These are phyloP conservation scores for Ochropleura plecta DNA, from an alignment of 2,888 invertebrate genomes.

Conservation along the genomic window DNA sequence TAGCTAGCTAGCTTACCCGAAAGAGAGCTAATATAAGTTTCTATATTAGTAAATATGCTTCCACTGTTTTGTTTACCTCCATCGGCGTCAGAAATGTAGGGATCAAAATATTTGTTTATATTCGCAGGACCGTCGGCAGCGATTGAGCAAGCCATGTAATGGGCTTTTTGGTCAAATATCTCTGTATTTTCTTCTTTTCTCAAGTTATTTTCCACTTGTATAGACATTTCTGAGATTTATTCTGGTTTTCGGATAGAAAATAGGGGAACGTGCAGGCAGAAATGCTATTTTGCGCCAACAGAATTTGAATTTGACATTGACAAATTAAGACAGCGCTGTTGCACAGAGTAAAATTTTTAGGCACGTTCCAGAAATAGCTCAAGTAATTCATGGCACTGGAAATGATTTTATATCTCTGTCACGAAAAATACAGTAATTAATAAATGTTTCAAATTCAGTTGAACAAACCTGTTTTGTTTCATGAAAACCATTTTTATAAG, in stretches of 20 bases:
- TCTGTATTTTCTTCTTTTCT: constrained; percentile 84
- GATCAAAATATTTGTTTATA: constrained; percentile 92
- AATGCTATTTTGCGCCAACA: constrained; percentile 8
- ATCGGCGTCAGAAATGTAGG: constrained; percentile 88
- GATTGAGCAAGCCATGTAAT: constrained; percentile 94
- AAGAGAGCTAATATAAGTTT: no score
- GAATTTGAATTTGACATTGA: constrained; percentile 23
- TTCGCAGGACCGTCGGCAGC: constrained; percentile 92
- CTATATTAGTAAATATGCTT: background rate
- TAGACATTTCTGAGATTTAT: constrained; percentile 82
- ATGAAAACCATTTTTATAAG: background rate
- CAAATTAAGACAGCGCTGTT: background rate
- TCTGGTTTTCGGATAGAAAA: background rate
- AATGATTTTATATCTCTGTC: background rate
- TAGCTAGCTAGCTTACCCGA: no score
- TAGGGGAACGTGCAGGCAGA: no score
- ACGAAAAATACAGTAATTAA: no score
- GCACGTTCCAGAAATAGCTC: rapidly evolving
- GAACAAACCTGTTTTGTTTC: no score
- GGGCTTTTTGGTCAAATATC: constrained; percentile 87
- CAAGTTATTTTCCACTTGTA: constrained; percentile 91
- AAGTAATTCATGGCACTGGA: background rate
- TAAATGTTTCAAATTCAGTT: background rate
- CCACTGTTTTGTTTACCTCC: constrained; percentile 79
- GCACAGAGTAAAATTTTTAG: background rate